phyloP scores from a whole-genome alignment of 2,113 vertebrate genomes.

The Bubo bubo region DNA sequence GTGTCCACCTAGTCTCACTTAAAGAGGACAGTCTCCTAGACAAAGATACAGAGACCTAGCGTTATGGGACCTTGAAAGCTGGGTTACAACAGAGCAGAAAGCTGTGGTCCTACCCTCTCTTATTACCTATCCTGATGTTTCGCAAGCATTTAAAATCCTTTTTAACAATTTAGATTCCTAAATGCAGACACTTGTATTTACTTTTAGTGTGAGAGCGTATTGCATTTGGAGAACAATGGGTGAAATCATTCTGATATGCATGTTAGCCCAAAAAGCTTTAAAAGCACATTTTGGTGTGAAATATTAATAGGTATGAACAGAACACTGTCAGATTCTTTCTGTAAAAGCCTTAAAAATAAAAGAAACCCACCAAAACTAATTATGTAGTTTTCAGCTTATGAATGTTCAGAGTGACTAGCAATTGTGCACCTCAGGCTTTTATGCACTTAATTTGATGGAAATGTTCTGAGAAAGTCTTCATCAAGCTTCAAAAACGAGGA shows the following conservation, averaged over 20 bases:
- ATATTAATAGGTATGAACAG: constrained; percentile 63
- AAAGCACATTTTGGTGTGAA: constrained; percentile 63
- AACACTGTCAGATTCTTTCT: constrained; percentile 33
- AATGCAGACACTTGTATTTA: neutral
- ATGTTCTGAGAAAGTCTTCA: constrained; percentile 38
- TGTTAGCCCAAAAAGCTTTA: constrained; percentile 42
- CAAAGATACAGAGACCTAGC: neutral
- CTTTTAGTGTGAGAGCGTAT: neutral
- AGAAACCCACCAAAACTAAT: constrained; percentile 12
- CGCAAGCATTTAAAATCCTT: constrained; percentile 5
- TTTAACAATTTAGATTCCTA: constrained; percentile 24
- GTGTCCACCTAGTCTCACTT: neutral
- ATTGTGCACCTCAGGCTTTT: constrained; percentile 22
- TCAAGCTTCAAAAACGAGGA: neutral
- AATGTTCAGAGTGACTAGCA: neutral
- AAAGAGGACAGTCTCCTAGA: neutral
- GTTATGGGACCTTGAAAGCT: neutral
- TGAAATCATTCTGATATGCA: neutral
- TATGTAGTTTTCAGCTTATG: constrained; percentile 46
- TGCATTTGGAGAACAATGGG: constrained; percentile 9
- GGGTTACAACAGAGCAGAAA: neutral
- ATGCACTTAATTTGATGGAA: constrained; percentile 49
- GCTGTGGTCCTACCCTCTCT: neutral
- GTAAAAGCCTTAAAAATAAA: constrained; percentile 58
- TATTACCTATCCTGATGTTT: neutral